Base-by-base conservation (phyloP, 2,797 vertebrate species). In the Hipposideros larvatus region DNA sequence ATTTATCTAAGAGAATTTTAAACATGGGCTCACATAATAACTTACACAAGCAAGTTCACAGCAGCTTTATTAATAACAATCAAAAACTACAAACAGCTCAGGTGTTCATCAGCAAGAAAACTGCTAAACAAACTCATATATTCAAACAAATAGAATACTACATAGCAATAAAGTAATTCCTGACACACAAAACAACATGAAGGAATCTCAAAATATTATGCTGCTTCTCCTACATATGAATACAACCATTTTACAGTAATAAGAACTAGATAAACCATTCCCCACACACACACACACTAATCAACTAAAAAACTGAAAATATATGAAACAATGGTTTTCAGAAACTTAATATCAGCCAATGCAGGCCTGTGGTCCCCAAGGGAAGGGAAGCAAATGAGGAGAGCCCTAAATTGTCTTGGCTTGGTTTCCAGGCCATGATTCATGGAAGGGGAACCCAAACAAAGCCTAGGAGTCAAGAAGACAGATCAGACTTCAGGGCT, bases 11-110 rank as follows among this genome's bases (percentile, higher is more conserved):
- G 84, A 87, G 26, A 68, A 80, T 34, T 73, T 55, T 73, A 80
- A 88, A 43, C 22, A 63, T 63, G 46, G 74, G n/a, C 65, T 80
- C 77, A 93, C 22, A 93, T 80, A 93, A 73, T 73, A 73, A 43
- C 46, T 71, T 79, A 28, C 7, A 63, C 5, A 34, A 87, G 21
- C 48, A 66, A 84, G 51, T 89, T 84, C 61, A 77, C 5, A 51
- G 55, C 18, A 57, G 31, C 18, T 86, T 79, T 86, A 59, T 55
- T 61, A 61, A 46, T 61, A 70, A 78, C 7, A 61, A 24, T 78
- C 34, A 46, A 78, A 94, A 85, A 51, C 21, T 74, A 59, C 2
- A 59, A 84, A 77, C 4, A 63, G 11, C 24, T 79, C 66, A 91
- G 31, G 46, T 46, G 15, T 71, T 73, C 41, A 28, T 37, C 37